A percentile compares a stretch with the other conserved stretches of the same genome.
Evolutionary conservation across 2,113 vertebrate species (phyloP).

Genomic region (Crotalus horridus): DNA sequence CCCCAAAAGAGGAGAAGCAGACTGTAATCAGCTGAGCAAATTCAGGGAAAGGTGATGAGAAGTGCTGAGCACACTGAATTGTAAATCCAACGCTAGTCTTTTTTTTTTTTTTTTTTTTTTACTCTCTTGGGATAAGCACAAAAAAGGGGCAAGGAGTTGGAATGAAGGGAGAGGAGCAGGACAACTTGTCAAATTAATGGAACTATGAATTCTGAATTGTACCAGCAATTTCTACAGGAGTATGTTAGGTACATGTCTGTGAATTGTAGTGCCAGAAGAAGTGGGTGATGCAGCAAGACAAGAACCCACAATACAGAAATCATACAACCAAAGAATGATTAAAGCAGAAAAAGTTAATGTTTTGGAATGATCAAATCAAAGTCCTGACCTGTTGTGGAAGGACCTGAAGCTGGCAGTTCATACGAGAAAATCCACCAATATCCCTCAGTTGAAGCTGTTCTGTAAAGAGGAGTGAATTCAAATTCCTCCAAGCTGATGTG

Average conservation of each 20-base stretch:
- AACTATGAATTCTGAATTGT: background rate
- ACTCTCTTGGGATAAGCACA: background rate
- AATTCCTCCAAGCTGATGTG: background rate
- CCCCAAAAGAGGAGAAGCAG: background rate
- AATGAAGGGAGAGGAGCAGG: background rate
- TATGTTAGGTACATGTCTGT: background rate
- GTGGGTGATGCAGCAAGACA: background rate
- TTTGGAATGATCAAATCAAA: background rate
- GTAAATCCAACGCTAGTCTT: background rate
- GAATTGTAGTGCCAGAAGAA: background rate
- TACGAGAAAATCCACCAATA: background rate
- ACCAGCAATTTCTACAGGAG: background rate
- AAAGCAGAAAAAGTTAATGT: background rate
- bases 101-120: background rate
- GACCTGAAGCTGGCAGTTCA: background rate
- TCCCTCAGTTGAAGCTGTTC: background rate
- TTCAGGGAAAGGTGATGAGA: background rate
- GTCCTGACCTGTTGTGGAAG: background rate
- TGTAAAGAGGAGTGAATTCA: background rate
- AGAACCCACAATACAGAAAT: background rate
- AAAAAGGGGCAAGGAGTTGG: background rate
- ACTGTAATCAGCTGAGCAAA: background rate
- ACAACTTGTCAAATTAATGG: background rate
- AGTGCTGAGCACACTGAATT: background rate
- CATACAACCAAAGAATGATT: background rate